Percentiles rank a stretch among this genome's conserved stretches.
Evolutionary conservation across 2,888 invertebrate species (phyloP).

Genomic region (Leptinotarsa tumamoca): DNA sequence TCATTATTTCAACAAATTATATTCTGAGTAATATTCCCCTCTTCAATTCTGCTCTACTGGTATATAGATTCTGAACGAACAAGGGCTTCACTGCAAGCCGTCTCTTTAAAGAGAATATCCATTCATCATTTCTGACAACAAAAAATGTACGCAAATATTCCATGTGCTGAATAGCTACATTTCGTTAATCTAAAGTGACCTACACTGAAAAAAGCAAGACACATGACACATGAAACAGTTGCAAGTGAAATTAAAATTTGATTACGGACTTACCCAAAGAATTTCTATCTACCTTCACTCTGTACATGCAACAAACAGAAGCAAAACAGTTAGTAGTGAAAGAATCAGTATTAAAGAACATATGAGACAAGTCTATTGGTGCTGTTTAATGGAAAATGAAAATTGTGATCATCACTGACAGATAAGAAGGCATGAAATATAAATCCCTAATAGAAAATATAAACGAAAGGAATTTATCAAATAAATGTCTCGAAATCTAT

Average conservation of each 20-base stretch:
- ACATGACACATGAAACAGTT: slow-evolving; percentile 15
- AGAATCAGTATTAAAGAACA: slow-evolving; percentile 11
- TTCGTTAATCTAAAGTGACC: neutral
- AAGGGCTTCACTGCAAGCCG: too few relatives aligned
- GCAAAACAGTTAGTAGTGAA: slow-evolving; percentile 49
- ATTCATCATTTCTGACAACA: neutral
- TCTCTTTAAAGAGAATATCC: neutral
- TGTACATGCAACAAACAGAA: slow-evolving; percentile 56
- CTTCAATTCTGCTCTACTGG: too few relatives aligned
- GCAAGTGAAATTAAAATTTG: slow-evolving; percentile 13
- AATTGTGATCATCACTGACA: slow-evolving; percentile 21
- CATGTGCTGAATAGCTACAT: neutral
- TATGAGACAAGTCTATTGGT: slow-evolving; percentile 40
- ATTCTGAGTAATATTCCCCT: too few relatives aligned
- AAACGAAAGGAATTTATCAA: too few relatives aligned
- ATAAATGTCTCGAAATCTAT: too few relatives aligned
- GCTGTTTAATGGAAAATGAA: slow-evolving; percentile 33
- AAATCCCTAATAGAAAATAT: neutral
- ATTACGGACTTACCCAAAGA: slow-evolving; percentile 40
- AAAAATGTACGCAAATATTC: slow-evolving; percentile 2
- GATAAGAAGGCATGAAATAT: slow-evolving; percentile 6
- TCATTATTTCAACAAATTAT: too few relatives aligned
- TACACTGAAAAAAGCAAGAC: neutral
- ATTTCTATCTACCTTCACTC: slow-evolving; percentile 52
- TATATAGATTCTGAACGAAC: too few relatives aligned